Evolutionary conservation across 2,888 invertebrate genomes (phyloP), one percentile per base, ranked within the genome.

Genomic region (Crossocerus cetratus): DNA sequence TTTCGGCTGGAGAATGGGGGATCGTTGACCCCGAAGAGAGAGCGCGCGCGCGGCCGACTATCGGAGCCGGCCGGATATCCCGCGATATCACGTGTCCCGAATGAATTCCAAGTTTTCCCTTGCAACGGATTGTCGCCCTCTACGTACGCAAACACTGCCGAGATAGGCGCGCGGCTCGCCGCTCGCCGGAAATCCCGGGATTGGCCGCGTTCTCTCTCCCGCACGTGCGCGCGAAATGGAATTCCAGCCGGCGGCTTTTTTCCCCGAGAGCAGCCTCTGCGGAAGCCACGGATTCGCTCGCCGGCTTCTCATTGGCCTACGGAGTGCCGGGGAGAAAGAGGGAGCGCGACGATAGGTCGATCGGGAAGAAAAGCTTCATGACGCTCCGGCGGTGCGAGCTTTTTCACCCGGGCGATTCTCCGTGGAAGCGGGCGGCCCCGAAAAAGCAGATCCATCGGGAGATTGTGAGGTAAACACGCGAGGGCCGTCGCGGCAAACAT

Each of bases 41-140:
- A 43, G 43, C 43, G 43, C 4, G 49, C n/a, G 49, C 14, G 16
- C 0, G 45, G 43, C 20, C 21, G 18, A 49, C 61, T 53, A 64
- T 14, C 20, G 11, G 32, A 32, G 32, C 11, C 32, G 4, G 43
- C 49, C 16, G 42, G 21, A 20, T 60, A 54, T 64, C 60, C 16
- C 56, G 45, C 44, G 58, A 58, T 14, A 49, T 64, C 65, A 57
- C 65, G 58, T 49, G 65, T 21, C 44, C 18, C 58, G 58, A 60
- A 68, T 20, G 68, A 71, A 54, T 71, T 56, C 65, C 65, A 22
- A 60, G 62, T 64, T 65, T 65, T 56, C 67, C 3, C 11, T 11
- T 11, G 16, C 3, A 13, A 21, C 11, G 14, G 64, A 62, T 65
- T 44, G 57, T 4, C 22, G 32, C 32, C 32, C 32, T 4, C 32